Evolutionary conservation across 1,140 invertebrate species (phyloP).

Genomic region (Euura saliciscinereae): DNA sequence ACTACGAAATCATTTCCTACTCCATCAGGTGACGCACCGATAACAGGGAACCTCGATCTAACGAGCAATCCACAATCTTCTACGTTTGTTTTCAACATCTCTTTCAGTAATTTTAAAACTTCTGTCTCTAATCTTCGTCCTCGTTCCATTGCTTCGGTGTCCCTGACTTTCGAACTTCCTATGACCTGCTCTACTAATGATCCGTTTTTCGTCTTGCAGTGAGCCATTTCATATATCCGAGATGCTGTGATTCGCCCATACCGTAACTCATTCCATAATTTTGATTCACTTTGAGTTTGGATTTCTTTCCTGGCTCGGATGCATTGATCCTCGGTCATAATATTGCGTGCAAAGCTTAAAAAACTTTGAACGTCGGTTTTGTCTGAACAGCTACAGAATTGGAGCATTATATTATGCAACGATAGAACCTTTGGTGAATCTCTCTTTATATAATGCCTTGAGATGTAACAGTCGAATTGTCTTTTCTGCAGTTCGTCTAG

Average conservation of each 20-base stretch:
- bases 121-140: conserved; percentile 41
- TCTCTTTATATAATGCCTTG: conserved; percentile 14
- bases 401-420: conserved; percentile 5
- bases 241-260: conserved; percentile 45
- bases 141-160: conserved; percentile 39
- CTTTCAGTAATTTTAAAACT: conserved; percentile 30
- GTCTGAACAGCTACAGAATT: conserved; percentile 7
- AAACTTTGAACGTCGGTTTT: conserved; percentile 16
- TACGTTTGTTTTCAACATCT: conserved; percentile 18
- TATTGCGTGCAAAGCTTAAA: conserved; percentile 17
- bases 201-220: conserved; percentile 22
- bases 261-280: conserved; percentile 30
- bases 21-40: conserved; percentile 58
- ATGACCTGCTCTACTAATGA: conserved; percentile 30
- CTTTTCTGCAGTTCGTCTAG: conserved; percentile 16
- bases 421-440: conserved; percentile 7
- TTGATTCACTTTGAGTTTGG: conserved; percentile 15
- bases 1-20: conserved; percentile 54
- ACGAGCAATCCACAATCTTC: conserved; percentile 29
- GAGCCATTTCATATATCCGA: conserved; percentile 24
- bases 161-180: conserved; percentile 37
- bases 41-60: conserved; percentile 30
- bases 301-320: conserved; percentile 10
- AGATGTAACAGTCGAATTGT: conserved; percentile 19
- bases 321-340: conserved; percentile 28